Percentiles rank a stretch among this genome's conserved stretches.
Conservation (phyloP, 2,888 invertebrate species). For the Drosophila atripex region DNA sequence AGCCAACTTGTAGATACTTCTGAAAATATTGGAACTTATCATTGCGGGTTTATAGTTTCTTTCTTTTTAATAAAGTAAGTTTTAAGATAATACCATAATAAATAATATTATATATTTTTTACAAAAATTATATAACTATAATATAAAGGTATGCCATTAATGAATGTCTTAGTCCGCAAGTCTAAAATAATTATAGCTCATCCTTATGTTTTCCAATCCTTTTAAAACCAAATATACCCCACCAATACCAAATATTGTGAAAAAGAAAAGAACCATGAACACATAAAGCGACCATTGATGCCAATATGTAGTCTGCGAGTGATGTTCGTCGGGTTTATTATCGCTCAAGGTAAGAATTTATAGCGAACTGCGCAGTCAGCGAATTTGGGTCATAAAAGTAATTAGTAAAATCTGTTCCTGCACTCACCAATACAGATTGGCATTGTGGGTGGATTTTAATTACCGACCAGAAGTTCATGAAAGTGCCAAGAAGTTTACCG, state of each 20-base stretch:
- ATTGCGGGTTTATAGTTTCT: not conserved
- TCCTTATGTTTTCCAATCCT: not conserved
- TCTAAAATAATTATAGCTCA: no score
- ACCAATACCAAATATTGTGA: not conserved
- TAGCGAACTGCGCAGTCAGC: constrained; percentile 54
- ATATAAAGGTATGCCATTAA: no score
- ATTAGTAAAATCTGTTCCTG: constrained; percentile 66
- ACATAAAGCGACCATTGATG: constrained; percentile 28
- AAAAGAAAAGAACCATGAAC: not conserved
- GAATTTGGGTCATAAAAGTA: constrained; percentile 80
- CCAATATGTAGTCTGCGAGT: constrained; percentile 42
- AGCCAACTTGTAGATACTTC: constrained; percentile 4
- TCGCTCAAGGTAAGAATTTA: constrained; percentile 59
- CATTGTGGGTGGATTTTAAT: constrained; percentile 59
- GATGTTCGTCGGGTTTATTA: constrained; percentile 43
- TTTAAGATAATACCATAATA: no score
- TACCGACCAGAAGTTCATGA: constrained; percentile 55
- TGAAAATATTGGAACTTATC: not conserved
- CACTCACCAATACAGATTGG: constrained; percentile 32
- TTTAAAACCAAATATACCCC: constrained; percentile 1
- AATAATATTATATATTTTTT: no score
- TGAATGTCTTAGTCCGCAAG: no score
- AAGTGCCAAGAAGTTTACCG: constrained; percentile 45
- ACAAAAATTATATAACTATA: no score
- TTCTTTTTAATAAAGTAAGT: no score